Base-by-base conservation (phyloP, 1,140 invertebrate genomes). In the Pomphorhynchus laevis region DNA sequence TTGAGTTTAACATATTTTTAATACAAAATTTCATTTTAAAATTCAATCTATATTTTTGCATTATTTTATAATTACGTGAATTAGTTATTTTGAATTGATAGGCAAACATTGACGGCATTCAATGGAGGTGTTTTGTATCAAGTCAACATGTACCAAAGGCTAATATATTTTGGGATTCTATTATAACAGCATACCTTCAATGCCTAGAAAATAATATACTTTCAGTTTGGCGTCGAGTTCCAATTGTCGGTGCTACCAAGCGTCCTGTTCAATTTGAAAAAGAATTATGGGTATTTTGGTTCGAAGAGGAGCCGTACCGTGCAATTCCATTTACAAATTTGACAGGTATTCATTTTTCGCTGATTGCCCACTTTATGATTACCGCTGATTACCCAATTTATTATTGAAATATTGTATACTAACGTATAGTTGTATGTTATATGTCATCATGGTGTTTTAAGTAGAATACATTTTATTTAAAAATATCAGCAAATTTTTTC, bases 261-360 rank as follows among this genome's bases (percentile, higher is more conserved):
- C 43, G 20, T 51, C n/a, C n/a, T n/a, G n/a, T n/a, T n/a, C n/a
- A n/a, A n/a, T n/a, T 40, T 43, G 48, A 47, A 54, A 91, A 89
- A 63, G 80, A 91, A 58, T 65, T 93, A 12, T 91, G 82, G 84
- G 74, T 91, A 51, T 91, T 93, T 62, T 91, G 82, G 80, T 91
- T 91, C 62, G 80, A 80, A 49, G 76, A 86, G 55, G 75, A 86
- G 59, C n/a, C n/a, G n/a, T n/a, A n/a, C n/a, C n/a, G 79, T 79
- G 11, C 44, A 49, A 5, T 20, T 18, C 21, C 73, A 80, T 56
- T 46, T 64, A 20, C 47, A 32, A 39, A 14, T 16, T 21, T 14
- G 34, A 32, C 17, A 27, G 34, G 23, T 6, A 27, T 27, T 27
- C 25, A 27, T 6, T 6, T 12, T 12, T 12, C 25, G 12, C 5